Base-by-base conservation (phyloP, 2,888 invertebrate genomes). In the Rutpela maculata region DNA sequence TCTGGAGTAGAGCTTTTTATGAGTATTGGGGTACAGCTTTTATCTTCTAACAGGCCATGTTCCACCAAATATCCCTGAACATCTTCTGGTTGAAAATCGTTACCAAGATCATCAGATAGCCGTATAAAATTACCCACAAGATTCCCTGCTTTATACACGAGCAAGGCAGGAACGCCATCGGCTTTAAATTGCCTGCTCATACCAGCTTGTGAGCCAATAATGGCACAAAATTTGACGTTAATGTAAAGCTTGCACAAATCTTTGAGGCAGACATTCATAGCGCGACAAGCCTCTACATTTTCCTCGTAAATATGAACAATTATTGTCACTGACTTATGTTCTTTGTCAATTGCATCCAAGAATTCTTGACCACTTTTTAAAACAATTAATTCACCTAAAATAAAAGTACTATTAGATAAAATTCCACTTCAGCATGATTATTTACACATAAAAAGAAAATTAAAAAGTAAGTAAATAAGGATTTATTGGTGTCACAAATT, bases 81-180 rank as follows among this genome's bases (percentile, higher is more conserved):
- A 90, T 99, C 98, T 43, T 94, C 94, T 4, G 96, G 93, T 90
- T 93, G 96, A 90, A 99, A 99, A 87, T 98, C 97, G 87, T 94
- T 94, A 0, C 98, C 98, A 68, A 99, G 92, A 87, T 97, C 97
- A 86, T 96, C 95, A 0, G 95, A 94, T 15, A 99, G 88, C 71
- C 95, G 93, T 0, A 99, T 94, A 91, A 98, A 98, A 90, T 98
- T 99, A 0, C 98, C 98, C 86, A 99, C 94, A 6, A 98, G 91
- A 86, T 96, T 95, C 4, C 97, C 97, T 57, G 92, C 94, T 90
- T 97, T 98, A 89, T 99, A 99, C 0, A 97, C 94, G 55, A 99
- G 91, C 71, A 99, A 89, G 0, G 99, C 98, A 15, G 99, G 99
- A 0, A 99, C 94, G 22, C 98, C 99, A 84, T 94, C 94, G 26